Evolutionary conservation across 2,888 invertebrate genomes (phyloP).

Genomic region (Pristionchus exspectatus): DNA sequence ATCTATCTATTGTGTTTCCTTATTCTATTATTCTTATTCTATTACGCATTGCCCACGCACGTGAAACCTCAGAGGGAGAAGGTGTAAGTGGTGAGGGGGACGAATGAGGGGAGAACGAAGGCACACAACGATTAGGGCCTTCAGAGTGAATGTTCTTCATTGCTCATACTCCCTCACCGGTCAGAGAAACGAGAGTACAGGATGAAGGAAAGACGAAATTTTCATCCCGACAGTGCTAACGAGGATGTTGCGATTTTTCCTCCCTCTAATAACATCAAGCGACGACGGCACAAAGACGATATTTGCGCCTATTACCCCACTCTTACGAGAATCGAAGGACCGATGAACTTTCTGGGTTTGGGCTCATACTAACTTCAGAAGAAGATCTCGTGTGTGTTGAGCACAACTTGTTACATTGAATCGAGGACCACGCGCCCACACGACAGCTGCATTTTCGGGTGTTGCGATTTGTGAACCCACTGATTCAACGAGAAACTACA

Average conservation of each 20-base stretch:
- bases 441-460: background rate
- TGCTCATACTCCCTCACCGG: too few relatives aligned
- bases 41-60: background rate
- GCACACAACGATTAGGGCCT: too few relatives aligned
- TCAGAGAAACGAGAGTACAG: too few relatives aligned
- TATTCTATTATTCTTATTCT: background rate
- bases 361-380: background rate
- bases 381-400: background rate
- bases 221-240: background rate
- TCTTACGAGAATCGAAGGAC: background rate
- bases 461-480: background rate
- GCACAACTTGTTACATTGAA: background rate
- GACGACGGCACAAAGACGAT: conserved; percentile 7
- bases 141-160: too few relatives aligned
- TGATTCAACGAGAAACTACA: background rate
- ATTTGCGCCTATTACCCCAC: background rate
- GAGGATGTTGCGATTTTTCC: background rate
- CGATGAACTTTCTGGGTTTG: background rate
- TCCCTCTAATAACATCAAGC: background rate
- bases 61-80: background rate
- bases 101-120: background rate
- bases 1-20: background rate
- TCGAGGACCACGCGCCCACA: background rate
- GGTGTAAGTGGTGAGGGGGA: too few relatives aligned
- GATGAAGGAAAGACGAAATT: too few relatives aligned